Evolutionary conservation across 2,113 vertebrate genomes (phyloP), one percentile per base, ranked within the genome.

Genomic region (Rhabdornis inornatus): DNA sequence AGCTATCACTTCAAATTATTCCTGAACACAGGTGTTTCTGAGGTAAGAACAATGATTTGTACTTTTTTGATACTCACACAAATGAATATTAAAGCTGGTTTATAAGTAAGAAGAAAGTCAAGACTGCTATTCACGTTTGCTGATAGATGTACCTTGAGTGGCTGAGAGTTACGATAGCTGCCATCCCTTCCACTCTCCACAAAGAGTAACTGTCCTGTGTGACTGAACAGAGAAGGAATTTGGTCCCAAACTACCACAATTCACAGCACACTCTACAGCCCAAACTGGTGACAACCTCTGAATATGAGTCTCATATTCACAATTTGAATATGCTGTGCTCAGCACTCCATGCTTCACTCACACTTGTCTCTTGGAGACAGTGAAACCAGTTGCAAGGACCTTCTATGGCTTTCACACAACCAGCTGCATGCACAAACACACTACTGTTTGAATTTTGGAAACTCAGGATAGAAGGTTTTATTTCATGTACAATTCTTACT

Each of bases 1-100:
- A 89, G 68, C 30, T 81, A 68, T 60, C 27, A 60, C 65, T 94
- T 90, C 21, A 89, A 87, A 75, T 82, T 92, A 66, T 39, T 87
- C 42, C 23, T 53, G 22, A 92, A 61, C 28, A 71, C 15, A 49
- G 49, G 61, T 89, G 79, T 12, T 86, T 74, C 89, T 60, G 52
- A 79, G 53, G 60, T 42, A 80, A 78, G 20, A 92, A 84, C 6
- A 78, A 14, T 39, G 60, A 83, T 75, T 63, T 47, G 25, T 1
- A 3, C 15, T 87, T 85, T 82, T 77, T 47, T 4, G 11, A 4
- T n/a, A 21, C 33, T 83, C 68, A 68, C 17, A 28, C 14, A 78
- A 70, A 55, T 45, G 64, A 53, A 59, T 59, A 83, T 64, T 74
- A 92, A 83, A 86, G 13, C 9, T 83, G 17, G 14, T 64, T 90